Evolutionary conservation across 2,797 vertebrate species (phyloP).

Genomic region (Amniataba percoides): DNA sequence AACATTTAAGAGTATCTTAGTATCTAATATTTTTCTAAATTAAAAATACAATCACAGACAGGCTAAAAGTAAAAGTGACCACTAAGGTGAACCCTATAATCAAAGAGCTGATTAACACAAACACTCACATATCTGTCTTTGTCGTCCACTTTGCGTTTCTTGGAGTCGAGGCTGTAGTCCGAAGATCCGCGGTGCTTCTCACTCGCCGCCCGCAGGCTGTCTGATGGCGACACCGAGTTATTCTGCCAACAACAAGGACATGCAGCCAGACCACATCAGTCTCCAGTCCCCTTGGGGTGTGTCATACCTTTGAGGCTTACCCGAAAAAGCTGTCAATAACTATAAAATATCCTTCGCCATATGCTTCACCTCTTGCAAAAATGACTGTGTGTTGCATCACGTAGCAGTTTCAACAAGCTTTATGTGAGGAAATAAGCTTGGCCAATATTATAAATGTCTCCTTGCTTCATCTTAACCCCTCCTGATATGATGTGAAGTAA

Average conservation of each 20-base stretch:
- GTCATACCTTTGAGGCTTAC: neutral
- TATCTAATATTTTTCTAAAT: neutral
- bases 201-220: slow-evolving; percentile 91
- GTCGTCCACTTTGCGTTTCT: slow-evolving; percentile 96
- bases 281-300: neutral
- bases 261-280: slow-evolving; percentile 55
- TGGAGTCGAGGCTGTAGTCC: slow-evolving; percentile 92
- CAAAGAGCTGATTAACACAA: slow-evolving; percentile 51
- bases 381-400: neutral
- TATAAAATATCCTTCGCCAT: neutral
- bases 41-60: neutral
- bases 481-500: slow-evolving; percentile 3
- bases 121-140: slow-evolving; percentile 95
- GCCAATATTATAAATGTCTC: neutral
- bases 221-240: slow-evolving; percentile 94
- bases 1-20: neutral
- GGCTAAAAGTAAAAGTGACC: neutral
- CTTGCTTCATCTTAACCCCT: neutral
- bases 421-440: neutral
- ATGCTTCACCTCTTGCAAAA: neutral
- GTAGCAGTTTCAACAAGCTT: neutral
- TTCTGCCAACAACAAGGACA: slow-evolving; percentile 85
- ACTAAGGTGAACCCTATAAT: neutral
- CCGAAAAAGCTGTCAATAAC: neutral
- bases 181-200: slow-evolving; percentile 95